Evolutionary conservation across 1,140 invertebrate species (phyloP), one percentile per base, ranked within the genome.

Genomic region (Pissodes strobi): DNA sequence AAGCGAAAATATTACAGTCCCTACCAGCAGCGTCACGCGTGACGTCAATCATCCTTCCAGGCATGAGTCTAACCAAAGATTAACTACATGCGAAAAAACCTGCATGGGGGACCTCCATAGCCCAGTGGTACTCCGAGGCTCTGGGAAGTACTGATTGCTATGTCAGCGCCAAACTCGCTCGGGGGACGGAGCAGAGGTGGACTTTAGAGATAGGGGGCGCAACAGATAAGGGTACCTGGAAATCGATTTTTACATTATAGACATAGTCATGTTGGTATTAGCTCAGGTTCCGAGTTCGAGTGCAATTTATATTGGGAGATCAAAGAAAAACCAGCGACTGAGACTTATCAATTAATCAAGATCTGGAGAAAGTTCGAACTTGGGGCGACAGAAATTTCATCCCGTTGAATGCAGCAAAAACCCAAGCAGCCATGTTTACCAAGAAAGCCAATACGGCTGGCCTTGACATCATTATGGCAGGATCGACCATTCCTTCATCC

Each of bases 71-170:
- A 1, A 96, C 92, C 9, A 97, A 80, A 12, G 86, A 85, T 70
- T 91, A 88, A 60, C 89, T 87, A 64, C 93, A 94, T 8, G 97
- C 94, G 72, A 99, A 97, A 80, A 99, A 98, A 0, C 96, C 85
- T 72, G 97, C 89, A 84, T 98, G 83, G 69, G n/a, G 83, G 97
- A 74, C 85, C 98, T 76, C 89, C 97, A 84, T 92, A 92, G 6
- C 84, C 97, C 73, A 86, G 86, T 27, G 84, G 97, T 69, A 87
- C 95, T 0, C 97, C 97, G 69, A 99, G 88, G 49, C 97, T 83
- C 79, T 99, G 98, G 15, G 92, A 95, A 0, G 94, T 96, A 2
- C 98, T 97, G 1, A 99, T 85, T 18, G 94, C 95, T 52, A 99
- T 90, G 68, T 99, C 96, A 3, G 90, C 92, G 0, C 88, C 92